phyloP scores from a whole-genome alignment of 2,113 vertebrate genomes.

The Seriola aureovittata region DNA sequence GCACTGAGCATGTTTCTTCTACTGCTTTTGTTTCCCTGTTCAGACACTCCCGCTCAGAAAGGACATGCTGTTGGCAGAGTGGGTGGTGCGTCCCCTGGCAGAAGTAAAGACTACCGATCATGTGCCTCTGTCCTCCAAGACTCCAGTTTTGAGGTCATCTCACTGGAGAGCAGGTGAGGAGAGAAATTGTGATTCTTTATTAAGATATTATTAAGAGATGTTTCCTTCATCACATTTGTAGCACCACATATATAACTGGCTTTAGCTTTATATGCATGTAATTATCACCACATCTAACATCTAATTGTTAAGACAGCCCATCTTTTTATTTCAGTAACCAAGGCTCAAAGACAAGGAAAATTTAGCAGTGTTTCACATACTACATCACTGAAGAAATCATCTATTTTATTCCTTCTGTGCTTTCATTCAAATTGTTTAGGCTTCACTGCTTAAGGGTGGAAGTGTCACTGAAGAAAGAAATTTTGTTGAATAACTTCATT shows the following conservation, averaged over 20 bases:
- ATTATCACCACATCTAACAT: neutral
- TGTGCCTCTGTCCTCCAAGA: slow-evolving; percentile 55
- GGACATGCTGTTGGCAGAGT: slow-evolving; percentile 33
- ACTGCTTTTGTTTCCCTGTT: slow-evolving; percentile 12
- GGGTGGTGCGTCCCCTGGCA: neutral
- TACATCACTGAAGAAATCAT: no score
- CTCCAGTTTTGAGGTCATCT: slow-evolving; percentile 82
- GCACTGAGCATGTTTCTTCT: neutral
- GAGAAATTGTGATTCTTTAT: neutral
- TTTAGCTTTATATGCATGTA: neutral
- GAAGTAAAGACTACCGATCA: slow-evolving; percentile 26
- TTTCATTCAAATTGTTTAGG: neutral
- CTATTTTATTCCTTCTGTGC: neutral
- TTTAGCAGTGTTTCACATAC: neutral
- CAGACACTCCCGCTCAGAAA: slow-evolving; percentile 60
- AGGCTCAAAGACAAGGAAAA: neutral
- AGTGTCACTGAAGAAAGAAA: neutral
- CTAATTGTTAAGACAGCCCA: neutral
- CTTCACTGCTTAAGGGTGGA: neutral
- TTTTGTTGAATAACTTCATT: neutral
- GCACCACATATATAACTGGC: neutral
- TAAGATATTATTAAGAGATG: neutral
- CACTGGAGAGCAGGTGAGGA: slow-evolving; percentile 80
- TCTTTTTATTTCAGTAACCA: neutral
- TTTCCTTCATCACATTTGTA: neutral